Conservation (phyloP, 1,140 invertebrate species). For the Drosophila quadrilineata region DNA sequence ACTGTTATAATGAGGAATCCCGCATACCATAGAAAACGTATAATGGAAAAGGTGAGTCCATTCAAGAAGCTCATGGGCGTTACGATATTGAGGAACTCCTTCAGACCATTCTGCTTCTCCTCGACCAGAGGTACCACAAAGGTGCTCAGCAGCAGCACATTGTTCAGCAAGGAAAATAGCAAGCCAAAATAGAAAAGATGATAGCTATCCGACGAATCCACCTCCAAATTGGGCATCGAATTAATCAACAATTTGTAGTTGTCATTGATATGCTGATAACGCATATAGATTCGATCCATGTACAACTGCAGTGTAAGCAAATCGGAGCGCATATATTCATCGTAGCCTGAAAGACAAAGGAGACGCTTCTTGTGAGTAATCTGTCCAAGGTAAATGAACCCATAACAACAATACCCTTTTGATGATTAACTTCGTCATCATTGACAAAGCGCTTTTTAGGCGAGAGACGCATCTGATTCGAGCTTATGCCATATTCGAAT, state of each 20-base stretch:
- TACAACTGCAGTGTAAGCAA: constrained; percentile 63
- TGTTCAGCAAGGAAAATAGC: constrained; percentile 58
- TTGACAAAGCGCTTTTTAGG: constrained; percentile 70
- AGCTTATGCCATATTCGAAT: constrained; percentile 55
- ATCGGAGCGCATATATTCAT: constrained; percentile 64
- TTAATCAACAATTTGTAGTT: constrained; percentile 52
- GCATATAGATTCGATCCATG: constrained; percentile 63
- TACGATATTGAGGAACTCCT: constrained; percentile 71
- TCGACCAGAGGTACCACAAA: constrained; percentile 75
- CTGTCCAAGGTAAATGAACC: background rate
- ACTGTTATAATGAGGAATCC: constrained; percentile 38
- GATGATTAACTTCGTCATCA: constrained; percentile 60
- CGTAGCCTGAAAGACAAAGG: constrained; percentile 49
- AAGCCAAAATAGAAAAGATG: constrained; percentile 56
- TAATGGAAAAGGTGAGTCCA: constrained; percentile 68
- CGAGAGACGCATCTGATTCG: constrained; percentile 53
- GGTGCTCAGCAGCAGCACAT: constrained; percentile 58
- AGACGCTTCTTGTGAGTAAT: background rate
- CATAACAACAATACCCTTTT: constrained; percentile 44
- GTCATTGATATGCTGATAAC: constrained; percentile 20
- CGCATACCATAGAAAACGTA: constrained; percentile 57
- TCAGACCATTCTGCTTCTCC: constrained; percentile 77
- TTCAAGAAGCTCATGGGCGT: constrained; percentile 77
- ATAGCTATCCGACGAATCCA: constrained; percentile 44
- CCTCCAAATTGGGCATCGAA: constrained; percentile 59